A percentile compares a stretch with the other conserved stretches of the same genome.
phyloP scores from a whole-genome alignment of 2,113 vertebrate genomes.

The Vulpes lagopus region DNA sequence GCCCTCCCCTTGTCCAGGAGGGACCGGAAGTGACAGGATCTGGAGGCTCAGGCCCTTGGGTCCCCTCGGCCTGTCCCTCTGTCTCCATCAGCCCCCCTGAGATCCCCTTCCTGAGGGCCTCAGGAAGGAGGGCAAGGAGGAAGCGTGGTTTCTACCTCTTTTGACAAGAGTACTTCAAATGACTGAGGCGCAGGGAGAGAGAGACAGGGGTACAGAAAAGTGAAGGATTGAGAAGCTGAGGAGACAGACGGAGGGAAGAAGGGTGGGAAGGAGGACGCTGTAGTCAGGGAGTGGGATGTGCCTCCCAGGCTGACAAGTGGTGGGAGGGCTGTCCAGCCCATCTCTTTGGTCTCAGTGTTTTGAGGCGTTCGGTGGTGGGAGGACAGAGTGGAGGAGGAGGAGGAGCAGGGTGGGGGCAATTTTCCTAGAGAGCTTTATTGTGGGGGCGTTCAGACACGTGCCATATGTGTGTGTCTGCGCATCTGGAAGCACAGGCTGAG shows the following conservation, averaged over 20 bases:
- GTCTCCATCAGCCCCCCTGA: neutral
- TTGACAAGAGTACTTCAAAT: neutral
- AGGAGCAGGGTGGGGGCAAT: neutral
- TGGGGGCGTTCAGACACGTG: conserved; percentile 47
- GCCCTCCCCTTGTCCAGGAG: conserved; percentile 40
- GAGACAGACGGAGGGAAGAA: too few species aligned
- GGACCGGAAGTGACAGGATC: conserved; percentile 48
- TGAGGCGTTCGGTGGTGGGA: conserved; percentile 71
- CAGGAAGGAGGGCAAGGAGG: neutral
- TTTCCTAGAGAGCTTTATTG: conserved; percentile 79
- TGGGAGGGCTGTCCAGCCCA: conserved; percentile 64
- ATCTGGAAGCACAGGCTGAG: conserved; percentile 35
- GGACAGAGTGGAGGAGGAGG: conserved; percentile 41
- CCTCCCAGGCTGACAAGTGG: conserved; percentile 60
- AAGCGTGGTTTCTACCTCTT: neutral
- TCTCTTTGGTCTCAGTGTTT: conserved; percentile 35
- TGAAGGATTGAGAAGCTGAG: neutral
- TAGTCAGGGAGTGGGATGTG: neutral
- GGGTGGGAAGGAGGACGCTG: neutral
- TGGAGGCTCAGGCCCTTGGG: neutral
- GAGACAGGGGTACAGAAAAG: neutral
- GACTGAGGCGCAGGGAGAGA: neutral
- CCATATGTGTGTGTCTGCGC: neutral
- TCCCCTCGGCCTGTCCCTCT: neutral
- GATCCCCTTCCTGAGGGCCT: neutral